phyloP scores from a whole-genome alignment of 1,140 invertebrate species.

The Leguminivora glycinivorella region DNA sequence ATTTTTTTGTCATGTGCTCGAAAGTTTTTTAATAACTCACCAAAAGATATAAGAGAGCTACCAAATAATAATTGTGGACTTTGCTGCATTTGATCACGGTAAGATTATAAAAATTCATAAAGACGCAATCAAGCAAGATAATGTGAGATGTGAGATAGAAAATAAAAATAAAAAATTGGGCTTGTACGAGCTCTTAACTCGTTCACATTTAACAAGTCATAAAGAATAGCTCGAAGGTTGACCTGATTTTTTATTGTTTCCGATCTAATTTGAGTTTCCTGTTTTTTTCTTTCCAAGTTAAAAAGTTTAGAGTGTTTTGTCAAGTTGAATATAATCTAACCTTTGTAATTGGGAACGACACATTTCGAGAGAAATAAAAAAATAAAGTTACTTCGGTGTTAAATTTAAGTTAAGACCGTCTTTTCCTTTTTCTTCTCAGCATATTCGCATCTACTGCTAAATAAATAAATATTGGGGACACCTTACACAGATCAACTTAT shows the following conservation, averaged over 20 bases:
- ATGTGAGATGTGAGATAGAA: too few relatives aligned
- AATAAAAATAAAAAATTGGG: neutral
- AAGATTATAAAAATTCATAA: too few relatives aligned
- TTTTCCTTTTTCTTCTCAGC: too few relatives aligned
- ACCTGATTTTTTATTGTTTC: constrained; percentile 18
- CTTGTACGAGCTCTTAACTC: neutral
- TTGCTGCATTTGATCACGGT: too few relatives aligned
- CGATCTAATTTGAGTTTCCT: constrained; percentile 24
- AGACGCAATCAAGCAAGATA: too few relatives aligned
- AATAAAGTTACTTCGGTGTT: constrained; percentile 1
- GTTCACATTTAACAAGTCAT: neutral
- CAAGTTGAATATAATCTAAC: neutral
- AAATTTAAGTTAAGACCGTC: neutral
- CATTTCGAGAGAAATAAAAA: neutral
- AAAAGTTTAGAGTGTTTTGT: constrained; percentile 7
- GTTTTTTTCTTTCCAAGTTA: constrained; percentile 15
- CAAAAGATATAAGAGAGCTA: too few relatives aligned
- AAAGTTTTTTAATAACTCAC: too few relatives aligned
- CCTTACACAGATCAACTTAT: too few relatives aligned
- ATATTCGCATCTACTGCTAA: too few relatives aligned
- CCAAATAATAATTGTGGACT: too few relatives aligned
- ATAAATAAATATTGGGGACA: too few relatives aligned
- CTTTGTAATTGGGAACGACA: neutral
- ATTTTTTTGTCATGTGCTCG: too few relatives aligned
- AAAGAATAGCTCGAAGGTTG: neutral